Evolutionary conservation across 1,140 invertebrate species (phyloP), one percentile per base, ranked within the genome.

Genomic region (Zaprionus ornatus): DNA sequence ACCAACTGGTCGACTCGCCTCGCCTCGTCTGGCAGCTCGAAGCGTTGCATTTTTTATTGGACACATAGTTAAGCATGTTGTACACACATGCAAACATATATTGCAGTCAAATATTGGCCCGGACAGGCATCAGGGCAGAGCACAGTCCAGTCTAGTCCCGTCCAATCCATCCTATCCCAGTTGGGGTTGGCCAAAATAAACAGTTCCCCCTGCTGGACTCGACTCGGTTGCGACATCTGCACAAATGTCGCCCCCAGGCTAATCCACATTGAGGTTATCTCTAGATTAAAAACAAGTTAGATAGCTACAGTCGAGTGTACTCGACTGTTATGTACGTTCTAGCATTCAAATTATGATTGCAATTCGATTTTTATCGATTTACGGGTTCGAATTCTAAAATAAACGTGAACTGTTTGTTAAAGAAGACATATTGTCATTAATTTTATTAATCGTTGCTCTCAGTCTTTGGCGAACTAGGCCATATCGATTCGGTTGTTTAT

Each of bases 61-160:
- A 82, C 80, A 86, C 75, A 81, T 85, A 74, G 80, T 83, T 83
- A 83, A 83, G 76, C 82, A 83, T 83, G 74, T 68, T 67, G 57
- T 79, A 76, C 35, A 48, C 3, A 35, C 27, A 60, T 42, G 35
- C 21, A 57, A 25, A 35, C 17, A 57, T 67, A 29, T 57, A 62
- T 62, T 62, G 25, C 23, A 37, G 42, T 13, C 15, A 62, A 27
- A 48, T 62, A 50, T 48, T 29, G 23, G 27, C 13, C 21, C 15
- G 40, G n/a, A 48, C 40, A 48, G 21, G 17, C 45, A 23, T 10
- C 19, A 40, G 40, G n/a, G 4, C 40, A 45, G 15, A 45, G 40
- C 40, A 45, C n/a, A 17, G 15, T 42, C 15, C 40, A 42, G 13
- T 42, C 40, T 15, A 17, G 27, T 29, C 27, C 27, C 27, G 27